Evolutionary conservation across 2,797 vertebrate species (phyloP).

Genomic region (Clamator glandarius): DNA sequence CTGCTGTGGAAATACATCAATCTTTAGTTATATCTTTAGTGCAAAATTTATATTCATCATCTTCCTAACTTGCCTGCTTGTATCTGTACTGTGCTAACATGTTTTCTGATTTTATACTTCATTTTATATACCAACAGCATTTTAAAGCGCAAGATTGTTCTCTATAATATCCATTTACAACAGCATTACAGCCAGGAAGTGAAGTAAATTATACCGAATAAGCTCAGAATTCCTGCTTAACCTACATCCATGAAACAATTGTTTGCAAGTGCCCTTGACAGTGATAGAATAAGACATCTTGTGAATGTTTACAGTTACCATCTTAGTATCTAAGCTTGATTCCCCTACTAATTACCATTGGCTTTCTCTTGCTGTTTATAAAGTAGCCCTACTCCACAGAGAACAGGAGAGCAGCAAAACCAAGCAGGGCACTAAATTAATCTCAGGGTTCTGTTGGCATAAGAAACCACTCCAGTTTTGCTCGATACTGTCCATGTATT

Average conservation of each 20-base stretch:
- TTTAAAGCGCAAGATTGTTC: not conserved
- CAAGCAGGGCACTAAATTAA: slow-evolving; percentile 24
- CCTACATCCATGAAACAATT: not conserved
- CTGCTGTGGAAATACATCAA: not conserved
- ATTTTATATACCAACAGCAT: not conserved
- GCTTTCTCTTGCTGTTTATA: slow-evolving; percentile 33
- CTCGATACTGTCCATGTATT: slow-evolving; percentile 57
- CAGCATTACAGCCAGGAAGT: not conserved
- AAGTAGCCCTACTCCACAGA: not conserved
- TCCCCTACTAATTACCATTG: slow-evolving; percentile 10
- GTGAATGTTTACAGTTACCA: slow-evolving; percentile 17
- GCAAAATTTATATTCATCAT: not conserved
- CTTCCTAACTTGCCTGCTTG: not conserved
- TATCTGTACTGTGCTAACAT: not conserved
- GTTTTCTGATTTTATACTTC: not conserved
- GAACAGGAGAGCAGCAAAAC: not conserved
- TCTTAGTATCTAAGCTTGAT: slow-evolving; percentile 20
- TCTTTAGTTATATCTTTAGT: not conserved
- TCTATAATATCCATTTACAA: not conserved
- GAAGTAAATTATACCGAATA: not conserved
- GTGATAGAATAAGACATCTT: not conserved
- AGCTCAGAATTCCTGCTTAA: slow-evolving; percentile 3
- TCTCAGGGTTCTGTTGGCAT: slow-evolving; percentile 60
- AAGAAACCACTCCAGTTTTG: slow-evolving; percentile 41
- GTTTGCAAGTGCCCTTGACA: not conserved